Evolutionary conservation across 2,113 vertebrate genomes (phyloP), one percentile per base, ranked within the genome.

Genomic region (Laticauda colubrina): DNA sequence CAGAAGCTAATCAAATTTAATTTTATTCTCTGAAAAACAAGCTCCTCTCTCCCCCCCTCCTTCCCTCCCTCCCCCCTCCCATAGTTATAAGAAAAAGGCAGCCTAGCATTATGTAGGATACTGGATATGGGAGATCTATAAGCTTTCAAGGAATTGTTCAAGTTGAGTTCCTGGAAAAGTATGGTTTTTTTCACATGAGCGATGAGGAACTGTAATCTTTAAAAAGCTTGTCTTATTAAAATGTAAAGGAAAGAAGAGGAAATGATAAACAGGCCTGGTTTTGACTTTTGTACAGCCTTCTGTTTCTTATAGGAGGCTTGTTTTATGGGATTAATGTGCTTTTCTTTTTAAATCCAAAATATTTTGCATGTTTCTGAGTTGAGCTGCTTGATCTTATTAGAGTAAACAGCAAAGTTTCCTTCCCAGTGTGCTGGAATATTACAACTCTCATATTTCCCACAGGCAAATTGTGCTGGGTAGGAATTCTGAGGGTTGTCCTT

Each of bases 291-390:
- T 12, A 54, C 45, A 92, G 53, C 24, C 39, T 85, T 95, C 90
- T 92, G 45, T 94, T 51, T 89, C 24, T 20, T 45, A 81, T 45
- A 95, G 61, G 29, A 91, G 51, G 93, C 1, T 94, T 90, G 6
- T 15, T 20, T 93, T 85, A 94, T 87, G 26, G 61, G 10, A 91
- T 95, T 95, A 92, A 93, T 94, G 92, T 93, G 43, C 69, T 94
- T 94, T 94, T 34, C 39, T 39, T 53, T 96, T 96, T 93, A 90
- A 92, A 92, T 94, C 91, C 94, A 93, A 94, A 92, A 92, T n/a
- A 2, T 94, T 85, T 92, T 85, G 90, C 81, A 86, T 91, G 48
- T 95, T 96, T 94, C n/a, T 95, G 90, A 64, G n/a, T n/a, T 91
- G 69, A 45, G 45, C 39, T 91, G 51, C 51, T 26, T 86, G 56